A percentile compares a stretch with the other conserved stretches of the same genome.
Conservation (phyloP, 2,113 vertebrate genomes). For the Cygnus atratus region DNA sequence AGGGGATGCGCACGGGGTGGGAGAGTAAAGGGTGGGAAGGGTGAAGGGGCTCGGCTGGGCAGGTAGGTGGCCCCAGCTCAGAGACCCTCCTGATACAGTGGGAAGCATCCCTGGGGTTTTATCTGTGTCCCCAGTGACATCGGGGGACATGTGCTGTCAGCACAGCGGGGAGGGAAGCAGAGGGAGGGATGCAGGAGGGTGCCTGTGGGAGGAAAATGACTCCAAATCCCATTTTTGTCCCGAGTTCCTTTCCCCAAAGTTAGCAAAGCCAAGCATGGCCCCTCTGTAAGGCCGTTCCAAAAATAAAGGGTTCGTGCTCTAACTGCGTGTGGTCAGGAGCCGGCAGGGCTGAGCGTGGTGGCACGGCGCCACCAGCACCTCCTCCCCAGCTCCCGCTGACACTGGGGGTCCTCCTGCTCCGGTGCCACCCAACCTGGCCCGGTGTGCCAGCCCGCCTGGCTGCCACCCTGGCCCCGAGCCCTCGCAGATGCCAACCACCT, state of each 20-base stretch:
- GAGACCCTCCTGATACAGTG: not conserved
- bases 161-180: not conserved
- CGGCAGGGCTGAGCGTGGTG: not conserved
- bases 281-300: not conserved
- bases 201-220: not conserved
- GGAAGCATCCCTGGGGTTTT: not conserved
- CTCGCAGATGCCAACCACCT: not conserved
- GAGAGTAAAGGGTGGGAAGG: not conserved
- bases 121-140: not conserved
- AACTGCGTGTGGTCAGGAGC: not conserved
- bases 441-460: not conserved
- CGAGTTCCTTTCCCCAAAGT: not conserved
- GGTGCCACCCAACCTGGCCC: fast-evolving
- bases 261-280: not conserved
- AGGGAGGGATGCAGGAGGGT: not conserved
- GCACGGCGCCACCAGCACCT: not conserved
- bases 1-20: not conserved
- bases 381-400: not conserved
- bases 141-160: fast-evolving
- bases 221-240: fast-evolving
- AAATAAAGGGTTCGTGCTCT: not conserved
- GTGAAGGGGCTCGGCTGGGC: not conserved
- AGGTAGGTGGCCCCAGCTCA: not conserved
- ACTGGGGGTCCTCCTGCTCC: not conserved
- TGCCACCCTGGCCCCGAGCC: fast-evolving